Conservation (phyloP, 1,140 invertebrate species). For the Drosophila trapezifrons region DNA sequence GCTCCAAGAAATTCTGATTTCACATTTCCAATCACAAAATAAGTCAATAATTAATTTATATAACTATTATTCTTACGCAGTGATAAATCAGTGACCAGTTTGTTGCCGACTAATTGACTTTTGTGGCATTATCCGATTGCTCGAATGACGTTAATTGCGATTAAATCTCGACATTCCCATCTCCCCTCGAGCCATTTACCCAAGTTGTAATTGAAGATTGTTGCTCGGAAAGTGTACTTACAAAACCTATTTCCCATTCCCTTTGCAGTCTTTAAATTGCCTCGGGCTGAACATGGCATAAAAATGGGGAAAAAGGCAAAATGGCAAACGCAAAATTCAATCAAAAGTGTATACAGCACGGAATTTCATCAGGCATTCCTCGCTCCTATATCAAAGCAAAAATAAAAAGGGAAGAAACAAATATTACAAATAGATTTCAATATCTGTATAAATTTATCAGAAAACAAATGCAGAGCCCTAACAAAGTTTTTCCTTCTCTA, state of each 20-base stretch:
- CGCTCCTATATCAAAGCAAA: slow-evolving; percentile 22
- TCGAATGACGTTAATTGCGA: slow-evolving; percentile 59
- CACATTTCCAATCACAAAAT: not conserved
- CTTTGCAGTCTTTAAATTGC: slow-evolving; percentile 32
- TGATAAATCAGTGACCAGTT: slow-evolving; percentile 12
- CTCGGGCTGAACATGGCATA: slow-evolving; percentile 7
- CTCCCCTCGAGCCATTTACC: slow-evolving; percentile 6
- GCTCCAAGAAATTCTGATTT: not conserved
- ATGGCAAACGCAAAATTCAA: slow-evolving; percentile 67
- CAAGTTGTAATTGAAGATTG: slow-evolving; percentile 49
- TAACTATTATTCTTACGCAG: not conserved
- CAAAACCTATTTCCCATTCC: slow-evolving; percentile 28
- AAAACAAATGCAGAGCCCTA: slow-evolving; percentile 37
- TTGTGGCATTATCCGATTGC: slow-evolving; percentile 65
- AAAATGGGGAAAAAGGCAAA: slow-evolving; percentile 27
- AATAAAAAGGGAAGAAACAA: slow-evolving; percentile 31
- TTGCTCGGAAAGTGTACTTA: slow-evolving; percentile 37
- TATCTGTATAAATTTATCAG: slow-evolving; percentile 72
- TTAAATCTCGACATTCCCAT: slow-evolving; percentile 28
- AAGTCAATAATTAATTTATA: not conserved
- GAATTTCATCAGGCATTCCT: slow-evolving; percentile 72
- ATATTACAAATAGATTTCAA: slow-evolving; percentile 77
- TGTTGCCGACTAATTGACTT: slow-evolving; percentile 63
- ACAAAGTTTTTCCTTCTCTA: slow-evolving; percentile 49
- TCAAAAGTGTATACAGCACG: slow-evolving; percentile 61